These are phyloP conservation scores for Saxidomus purpurata DNA, from an alignment of 1,140 invertebrate genomes.

Conservation along the genomic window DNA sequence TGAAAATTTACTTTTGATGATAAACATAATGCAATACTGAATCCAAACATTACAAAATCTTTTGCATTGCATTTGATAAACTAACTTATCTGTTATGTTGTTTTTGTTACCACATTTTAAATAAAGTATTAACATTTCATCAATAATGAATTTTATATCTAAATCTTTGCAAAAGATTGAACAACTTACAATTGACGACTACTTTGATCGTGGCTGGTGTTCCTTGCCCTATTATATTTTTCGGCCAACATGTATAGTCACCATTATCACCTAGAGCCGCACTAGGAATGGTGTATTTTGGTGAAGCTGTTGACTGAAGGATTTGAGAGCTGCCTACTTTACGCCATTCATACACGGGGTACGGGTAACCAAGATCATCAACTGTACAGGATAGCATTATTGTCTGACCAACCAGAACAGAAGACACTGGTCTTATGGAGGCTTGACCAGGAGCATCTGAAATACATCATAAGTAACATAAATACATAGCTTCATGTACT, in stretches of 20 bases:
- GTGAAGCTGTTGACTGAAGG: not conserved
- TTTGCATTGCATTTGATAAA: too few relatives aligned
- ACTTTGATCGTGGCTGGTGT: constrained; percentile 65
- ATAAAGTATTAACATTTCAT: too few relatives aligned
- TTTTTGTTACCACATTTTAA: too few relatives aligned
- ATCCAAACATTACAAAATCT: too few relatives aligned
- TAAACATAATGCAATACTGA: too few relatives aligned
- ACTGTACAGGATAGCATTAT: constrained; percentile 65
- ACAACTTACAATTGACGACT: constrained; percentile 73
- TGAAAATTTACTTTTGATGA: too few relatives aligned
- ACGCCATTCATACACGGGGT: constrained; percentile 71
- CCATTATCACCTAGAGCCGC: constrained; percentile 73
- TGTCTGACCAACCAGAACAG: constrained; percentile 69
- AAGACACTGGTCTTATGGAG: constrained; percentile 57
- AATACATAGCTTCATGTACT: too few relatives aligned
- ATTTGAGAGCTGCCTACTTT: constrained; percentile 44
- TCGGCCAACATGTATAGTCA: constrained; percentile 74
- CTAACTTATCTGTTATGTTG: too few relatives aligned
- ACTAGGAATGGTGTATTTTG: constrained; percentile 60
- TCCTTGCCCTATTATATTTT: constrained; percentile 71
- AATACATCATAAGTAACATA: too few relatives aligned
- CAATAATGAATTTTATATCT: too few relatives aligned
- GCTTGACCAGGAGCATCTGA: constrained; percentile 73
- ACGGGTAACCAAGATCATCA: constrained; percentile 66
- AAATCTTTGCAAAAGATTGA: too few relatives aligned